Evolutionary conservation across 1,140 invertebrate species (phyloP).

Genomic region (Lasioglossum albipes): DNA sequence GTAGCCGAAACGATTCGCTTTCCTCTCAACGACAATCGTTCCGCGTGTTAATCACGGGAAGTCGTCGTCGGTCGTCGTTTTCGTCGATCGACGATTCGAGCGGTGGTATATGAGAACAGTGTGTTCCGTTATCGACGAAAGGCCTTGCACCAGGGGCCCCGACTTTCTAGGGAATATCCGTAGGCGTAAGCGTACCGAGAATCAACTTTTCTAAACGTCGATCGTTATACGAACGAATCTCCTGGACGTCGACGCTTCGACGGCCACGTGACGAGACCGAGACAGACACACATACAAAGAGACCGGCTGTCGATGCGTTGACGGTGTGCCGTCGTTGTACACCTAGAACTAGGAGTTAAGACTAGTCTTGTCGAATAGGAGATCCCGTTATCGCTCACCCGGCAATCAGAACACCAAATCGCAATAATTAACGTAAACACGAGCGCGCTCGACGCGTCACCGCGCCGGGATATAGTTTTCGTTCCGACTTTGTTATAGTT

Average conservation of each 20-base stretch:
- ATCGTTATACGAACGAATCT: not conserved
- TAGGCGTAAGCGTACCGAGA: conserved; percentile 8
- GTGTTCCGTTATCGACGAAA: conserved; percentile 1
- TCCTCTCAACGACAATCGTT: conserved; percentile 10
- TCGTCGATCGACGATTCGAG: not conserved
- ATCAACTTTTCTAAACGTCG: conserved; percentile 29
- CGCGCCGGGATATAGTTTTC: too few species aligned
- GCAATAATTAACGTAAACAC: conserved; percentile 52
- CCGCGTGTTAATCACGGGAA: not conserved
- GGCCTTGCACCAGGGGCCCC: not conserved
- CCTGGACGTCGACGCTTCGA: not conserved
- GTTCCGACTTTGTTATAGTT: not conserved
- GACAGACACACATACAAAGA: too few species aligned
- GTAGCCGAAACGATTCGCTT: not conserved
- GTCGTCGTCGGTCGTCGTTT: not conserved
- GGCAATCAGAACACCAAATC: conserved; percentile 58
- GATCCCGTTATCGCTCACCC: conserved; percentile 35
- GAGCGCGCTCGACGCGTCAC: not conserved
- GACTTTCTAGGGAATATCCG: not conserved
- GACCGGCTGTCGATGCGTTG: too few species aligned
- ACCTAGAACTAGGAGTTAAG: not conserved
- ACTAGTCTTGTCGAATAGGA: not conserved
- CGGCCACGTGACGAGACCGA: too few species aligned
- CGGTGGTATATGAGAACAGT: conserved; percentile 5
- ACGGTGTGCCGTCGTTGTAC: not conserved